These are phyloP conservation scores for Chouioia cunea DNA, from an alignment of 2,888 invertebrate genomes.

Conservation along the genomic window DNA sequence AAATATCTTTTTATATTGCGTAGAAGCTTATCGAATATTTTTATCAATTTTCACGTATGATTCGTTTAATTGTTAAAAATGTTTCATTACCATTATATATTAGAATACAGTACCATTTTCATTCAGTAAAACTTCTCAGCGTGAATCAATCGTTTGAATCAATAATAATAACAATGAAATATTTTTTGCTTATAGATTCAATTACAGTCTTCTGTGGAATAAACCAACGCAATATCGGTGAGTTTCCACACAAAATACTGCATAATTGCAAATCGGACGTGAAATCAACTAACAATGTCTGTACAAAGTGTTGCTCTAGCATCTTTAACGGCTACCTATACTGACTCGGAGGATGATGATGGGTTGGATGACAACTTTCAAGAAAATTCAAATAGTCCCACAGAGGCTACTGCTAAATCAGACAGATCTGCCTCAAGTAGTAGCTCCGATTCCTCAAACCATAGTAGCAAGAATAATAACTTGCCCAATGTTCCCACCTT, in stretches of 20 bases:
- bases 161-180: no score
- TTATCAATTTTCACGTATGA: no score
- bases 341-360: conserved; percentile 92
- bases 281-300: conserved; percentile 68
- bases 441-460: conserved; percentile 50
- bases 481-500: conserved; percentile 60
- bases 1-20: no score
- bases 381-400: conserved; percentile 68
- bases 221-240: conserved; percentile 61
- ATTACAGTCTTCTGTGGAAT: conserved; percentile 14
- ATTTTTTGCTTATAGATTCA: no score
- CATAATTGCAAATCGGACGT: conserved; percentile 65
- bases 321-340: conserved; percentile 89
- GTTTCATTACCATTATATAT: no score
- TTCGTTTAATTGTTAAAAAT: no score
- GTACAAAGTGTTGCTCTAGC: conserved; percentile 77
- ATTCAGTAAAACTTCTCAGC: no score
- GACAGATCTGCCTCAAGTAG: conserved; percentile 63
- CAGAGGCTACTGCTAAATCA: conserved; percentile 62
- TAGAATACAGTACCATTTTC: no score
- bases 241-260: conserved; percentile 67
- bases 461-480: conserved; percentile 58
- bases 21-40: no score
- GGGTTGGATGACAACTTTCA: conserved; percentile 76
- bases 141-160: no score